A percentile compares a stretch with the other conserved stretches of the same genome.
These are phyloP conservation scores for Dascyllus trimaculatus DNA, from an alignment of 2,113 vertebrate species.

Conservation along the genomic window DNA sequence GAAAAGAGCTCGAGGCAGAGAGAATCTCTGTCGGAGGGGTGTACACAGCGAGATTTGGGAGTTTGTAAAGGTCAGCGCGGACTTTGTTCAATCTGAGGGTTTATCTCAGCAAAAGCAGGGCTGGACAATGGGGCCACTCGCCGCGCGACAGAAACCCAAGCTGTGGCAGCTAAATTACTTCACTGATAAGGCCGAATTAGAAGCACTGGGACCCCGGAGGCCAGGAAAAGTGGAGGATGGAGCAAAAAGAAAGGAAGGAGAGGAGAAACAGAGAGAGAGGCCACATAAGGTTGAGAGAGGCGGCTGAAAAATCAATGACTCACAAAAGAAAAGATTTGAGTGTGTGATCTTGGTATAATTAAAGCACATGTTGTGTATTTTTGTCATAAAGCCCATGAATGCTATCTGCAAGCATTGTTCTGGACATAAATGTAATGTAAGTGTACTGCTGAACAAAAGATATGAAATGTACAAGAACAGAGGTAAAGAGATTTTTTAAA, in stretches of 20 bases:
- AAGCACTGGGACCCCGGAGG: slow-evolving; percentile 89
- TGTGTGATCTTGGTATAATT: slow-evolving; percentile 51
- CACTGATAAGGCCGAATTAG: slow-evolving; percentile 94
- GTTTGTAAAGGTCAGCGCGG: slow-evolving; percentile 95
- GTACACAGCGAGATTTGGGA: slow-evolving; percentile 89
- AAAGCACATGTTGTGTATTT: slow-evolving; percentile 38
- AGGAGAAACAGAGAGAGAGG: slow-evolving; percentile 50
- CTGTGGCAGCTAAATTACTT: slow-evolving; percentile 93
- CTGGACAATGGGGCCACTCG: slow-evolving; percentile 93
- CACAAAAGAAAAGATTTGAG: slow-evolving; percentile 59
- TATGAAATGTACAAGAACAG: background rate
- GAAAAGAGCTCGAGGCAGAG: slow-evolving; percentile 87
- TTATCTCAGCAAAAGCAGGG: slow-evolving; percentile 95
- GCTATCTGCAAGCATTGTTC: background rate
- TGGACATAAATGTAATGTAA: background rate
- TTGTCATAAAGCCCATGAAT: slow-evolving; percentile 38
- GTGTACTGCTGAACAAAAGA: background rate
- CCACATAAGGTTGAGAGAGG: slow-evolving; percentile 37
- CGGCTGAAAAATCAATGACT: slow-evolving; percentile 68
- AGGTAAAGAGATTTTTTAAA: slow-evolving; percentile 1
- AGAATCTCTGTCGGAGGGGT: slow-evolving; percentile 70
- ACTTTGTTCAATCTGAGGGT: slow-evolving; percentile 99
- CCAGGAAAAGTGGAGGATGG: slow-evolving; percentile 73
- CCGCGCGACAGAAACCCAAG: slow-evolving; percentile 95
- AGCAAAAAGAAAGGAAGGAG: slow-evolving; percentile 70